Evolutionary conservation across 2,113 vertebrate genomes (phyloP).

Genomic region (Craseonycteris thonglongyai): DNA sequence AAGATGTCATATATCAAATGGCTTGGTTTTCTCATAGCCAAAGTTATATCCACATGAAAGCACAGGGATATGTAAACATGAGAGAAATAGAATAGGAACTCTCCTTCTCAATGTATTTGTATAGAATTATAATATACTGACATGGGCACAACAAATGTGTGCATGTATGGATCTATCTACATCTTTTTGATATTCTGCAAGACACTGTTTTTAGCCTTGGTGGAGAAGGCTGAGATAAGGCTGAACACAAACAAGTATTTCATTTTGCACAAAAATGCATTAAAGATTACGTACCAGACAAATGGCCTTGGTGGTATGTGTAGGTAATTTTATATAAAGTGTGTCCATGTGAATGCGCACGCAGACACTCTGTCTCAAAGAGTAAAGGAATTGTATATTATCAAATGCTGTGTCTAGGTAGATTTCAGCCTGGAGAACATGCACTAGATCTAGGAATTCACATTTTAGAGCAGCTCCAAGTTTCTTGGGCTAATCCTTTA

Average conservation of each 20-base stretch:
- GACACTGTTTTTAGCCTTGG: background rate
- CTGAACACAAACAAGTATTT: background rate
- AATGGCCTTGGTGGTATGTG: background rate
- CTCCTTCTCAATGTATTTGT: background rate
- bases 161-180: background rate
- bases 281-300: background rate
- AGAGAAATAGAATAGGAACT: background rate
- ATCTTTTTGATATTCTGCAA: background rate
- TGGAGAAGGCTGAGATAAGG: background rate
- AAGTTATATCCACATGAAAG: background rate
- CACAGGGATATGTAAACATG: background rate
- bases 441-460: background rate
- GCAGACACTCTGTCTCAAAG: background rate
- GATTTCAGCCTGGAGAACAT: background rate
- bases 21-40: background rate
- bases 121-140: background rate
- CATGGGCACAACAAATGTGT: background rate
- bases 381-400: background rate
- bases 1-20: background rate
- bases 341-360: background rate
- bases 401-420: background rate
- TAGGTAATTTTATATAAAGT: background rate
- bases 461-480: background rate
- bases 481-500: slow-evolving; percentile 16
- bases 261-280: background rate